Evolutionary conservation across 2,888 invertebrate genomes (phyloP).

Genomic region (Acrobasis consociella): DNA sequence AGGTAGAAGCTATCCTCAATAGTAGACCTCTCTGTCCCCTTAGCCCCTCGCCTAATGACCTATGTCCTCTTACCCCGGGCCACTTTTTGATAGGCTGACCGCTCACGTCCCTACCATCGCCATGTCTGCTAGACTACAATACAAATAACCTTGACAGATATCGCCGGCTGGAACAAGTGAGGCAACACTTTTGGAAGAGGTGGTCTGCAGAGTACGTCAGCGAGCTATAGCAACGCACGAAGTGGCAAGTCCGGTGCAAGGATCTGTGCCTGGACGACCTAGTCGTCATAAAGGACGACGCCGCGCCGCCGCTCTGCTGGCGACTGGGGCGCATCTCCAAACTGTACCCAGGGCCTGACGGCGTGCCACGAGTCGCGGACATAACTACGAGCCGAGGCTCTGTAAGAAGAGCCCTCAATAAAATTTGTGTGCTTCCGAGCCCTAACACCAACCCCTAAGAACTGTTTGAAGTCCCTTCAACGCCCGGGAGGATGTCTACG

Average conservation of each 20-base stretch:
- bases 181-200: too few relatives aligned
- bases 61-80: background rate
- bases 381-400: background rate
- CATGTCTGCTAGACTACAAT: background rate
- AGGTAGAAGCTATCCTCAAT: background rate
- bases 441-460: too few relatives aligned
- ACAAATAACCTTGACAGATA: background rate
- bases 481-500: background rate
- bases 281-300: constrained; percentile 22
- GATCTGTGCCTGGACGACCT: constrained; percentile 20
- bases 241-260: constrained; percentile 17
- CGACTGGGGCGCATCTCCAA: constrained; percentile 17
- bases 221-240: constrained; percentile 19
- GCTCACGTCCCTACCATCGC: background rate
- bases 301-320: constrained; percentile 23
- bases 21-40: background rate
- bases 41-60: background rate
- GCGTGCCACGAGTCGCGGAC: constrained; percentile 7
- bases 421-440: constrained; percentile 2
- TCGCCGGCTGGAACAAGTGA: too few relatives aligned
- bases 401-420: constrained; percentile 9
- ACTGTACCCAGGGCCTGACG: constrained; percentile 17
- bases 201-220: constrained; percentile 11
- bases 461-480: background rate
- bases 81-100: background rate